Evolutionary conservation across 2,888 invertebrate genomes (phyloP).

Genomic region (Eubasilissa splendida): DNA sequence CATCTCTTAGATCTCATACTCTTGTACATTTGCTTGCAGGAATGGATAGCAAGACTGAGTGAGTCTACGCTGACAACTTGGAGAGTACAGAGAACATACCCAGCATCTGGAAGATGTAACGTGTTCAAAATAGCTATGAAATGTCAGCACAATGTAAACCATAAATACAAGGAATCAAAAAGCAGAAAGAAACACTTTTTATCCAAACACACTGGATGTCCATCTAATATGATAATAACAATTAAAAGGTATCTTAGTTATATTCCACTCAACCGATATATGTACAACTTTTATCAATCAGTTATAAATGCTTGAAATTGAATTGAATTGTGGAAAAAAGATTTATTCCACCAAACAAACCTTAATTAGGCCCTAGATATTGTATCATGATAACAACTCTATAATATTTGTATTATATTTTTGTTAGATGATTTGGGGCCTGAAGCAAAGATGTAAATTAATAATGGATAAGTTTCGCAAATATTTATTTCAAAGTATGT

Average conservation of each 20-base stretch:
- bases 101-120: constrained; percentile 52
- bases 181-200: constrained; percentile 47
- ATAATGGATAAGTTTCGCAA: too few species aligned
- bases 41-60: constrained; percentile 52
- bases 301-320: too few species aligned
- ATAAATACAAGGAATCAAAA: constrained; percentile 45
- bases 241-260: constrained; percentile 47
- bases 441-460: too few species aligned
- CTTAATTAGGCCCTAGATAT: too few species aligned
- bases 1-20: background rate
- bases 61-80: constrained; percentile 52
- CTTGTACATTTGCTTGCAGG: constrained; percentile 36
- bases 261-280: too few species aligned
- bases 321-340: too few species aligned
- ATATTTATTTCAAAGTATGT: too few species aligned
- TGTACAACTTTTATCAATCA: too few species aligned
- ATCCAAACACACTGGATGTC: constrained; percentile 54
- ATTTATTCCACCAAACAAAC: too few species aligned
- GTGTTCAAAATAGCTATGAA: constrained; percentile 56
- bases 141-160: constrained; percentile 55
- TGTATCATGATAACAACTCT: too few species aligned
- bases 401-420: too few species aligned
- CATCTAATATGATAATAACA: constrained; percentile 52
- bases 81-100: constrained; percentile 52
- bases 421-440: too few species aligned